Evolutionary conservation across 2,797 vertebrate species (phyloP).

Genomic region (Eulemur mongoz): DNA sequence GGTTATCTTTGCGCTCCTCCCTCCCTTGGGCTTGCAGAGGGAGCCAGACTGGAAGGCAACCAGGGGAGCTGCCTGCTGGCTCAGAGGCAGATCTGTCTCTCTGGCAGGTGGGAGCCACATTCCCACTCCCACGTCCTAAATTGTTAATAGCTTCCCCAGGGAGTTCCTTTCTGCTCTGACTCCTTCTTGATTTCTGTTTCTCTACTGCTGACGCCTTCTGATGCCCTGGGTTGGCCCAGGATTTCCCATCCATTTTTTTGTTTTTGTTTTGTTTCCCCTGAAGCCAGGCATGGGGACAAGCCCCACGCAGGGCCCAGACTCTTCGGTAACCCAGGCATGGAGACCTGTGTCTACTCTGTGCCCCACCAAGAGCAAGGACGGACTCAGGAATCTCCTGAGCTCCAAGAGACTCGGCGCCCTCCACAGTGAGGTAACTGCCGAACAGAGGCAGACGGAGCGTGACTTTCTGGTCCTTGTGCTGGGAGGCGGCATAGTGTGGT

Average conservation of each 20-base stretch:
- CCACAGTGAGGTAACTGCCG: background rate
- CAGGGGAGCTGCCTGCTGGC: conserved; percentile 25
- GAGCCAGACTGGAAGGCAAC: conserved; percentile 50
- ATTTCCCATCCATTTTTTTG: conserved; percentile 19
- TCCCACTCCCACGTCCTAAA: conserved; percentile 76
- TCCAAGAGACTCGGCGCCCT: background rate
- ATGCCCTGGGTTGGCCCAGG: conserved; percentile 17
- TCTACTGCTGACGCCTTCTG: conserved; percentile 39
- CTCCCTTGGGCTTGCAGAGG: conserved; percentile 11
- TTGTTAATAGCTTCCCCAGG: conserved; percentile 77
- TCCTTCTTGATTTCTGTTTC: conserved; percentile 58
- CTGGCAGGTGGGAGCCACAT: conserved; percentile 73
- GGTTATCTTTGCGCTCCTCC: background rate
- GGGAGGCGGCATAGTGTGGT: background rate
- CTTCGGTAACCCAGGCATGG: background rate
- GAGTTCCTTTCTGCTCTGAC: conserved; percentile 69
- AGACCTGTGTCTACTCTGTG: background rate
- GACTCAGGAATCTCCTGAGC: background rate
- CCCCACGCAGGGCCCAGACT: background rate
- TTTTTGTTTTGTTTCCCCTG: background rate
- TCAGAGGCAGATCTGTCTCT: conserved; percentile 44
- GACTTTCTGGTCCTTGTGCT: background rate
- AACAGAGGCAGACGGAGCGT: background rate
- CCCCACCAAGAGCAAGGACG: background rate
- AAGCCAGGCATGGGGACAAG: background rate